Base-by-base conservation (phyloP, 2,113 vertebrate species). In the Nesogale talazaci region DNA sequence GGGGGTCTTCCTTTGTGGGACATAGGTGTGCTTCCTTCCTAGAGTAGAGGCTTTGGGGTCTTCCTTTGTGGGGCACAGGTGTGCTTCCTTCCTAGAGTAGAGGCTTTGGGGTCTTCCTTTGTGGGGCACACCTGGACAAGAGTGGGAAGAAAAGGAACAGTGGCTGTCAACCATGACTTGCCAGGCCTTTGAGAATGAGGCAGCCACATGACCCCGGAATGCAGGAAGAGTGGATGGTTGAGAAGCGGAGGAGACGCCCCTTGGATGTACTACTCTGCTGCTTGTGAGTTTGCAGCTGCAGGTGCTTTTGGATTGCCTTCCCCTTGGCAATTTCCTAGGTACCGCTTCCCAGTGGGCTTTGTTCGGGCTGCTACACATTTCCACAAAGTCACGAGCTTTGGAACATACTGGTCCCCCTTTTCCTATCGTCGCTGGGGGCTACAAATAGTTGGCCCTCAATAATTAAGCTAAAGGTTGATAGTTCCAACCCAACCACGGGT, bases 81-180 rank as follows among this genome's bases (percentile, higher is more conserved):
- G n/a, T n/a, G n/a, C 10, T 83, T 92, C 80, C 40, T 72, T 46
- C 29, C 2, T 34, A 56, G 82, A 87, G 11, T 19, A 42, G 38
- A 87, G 40, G 38, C 74, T 42, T 85, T 92, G 80, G n/a, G 65
- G 9, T 34, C 88, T 85, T 92, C 83, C 25, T 57, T 65, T 59
- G 42, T 67, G 56, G 52, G 63, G 69, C 61, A 57, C 27, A 57
- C 19, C n/a, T 52, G 70, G 31, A 57, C 76, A 83, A 94, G 77
- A 27, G 46, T 52, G 29, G 70, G 65, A 22, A 83, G 84, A 61
- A 81, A 34, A 76, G 72, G 19, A 40, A 65, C 31, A 38, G 8
- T n/a, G 36, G 29, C 1, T 16, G 52, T 17, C 76, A 46, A 23
- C 52, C 16, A 16, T 17, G 19, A 3, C 40, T 80, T 22, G 59